Conservation (phyloP, 37 sponge, comb jelly and placozoan genomes). For the Axinella damicornis region DNA sequence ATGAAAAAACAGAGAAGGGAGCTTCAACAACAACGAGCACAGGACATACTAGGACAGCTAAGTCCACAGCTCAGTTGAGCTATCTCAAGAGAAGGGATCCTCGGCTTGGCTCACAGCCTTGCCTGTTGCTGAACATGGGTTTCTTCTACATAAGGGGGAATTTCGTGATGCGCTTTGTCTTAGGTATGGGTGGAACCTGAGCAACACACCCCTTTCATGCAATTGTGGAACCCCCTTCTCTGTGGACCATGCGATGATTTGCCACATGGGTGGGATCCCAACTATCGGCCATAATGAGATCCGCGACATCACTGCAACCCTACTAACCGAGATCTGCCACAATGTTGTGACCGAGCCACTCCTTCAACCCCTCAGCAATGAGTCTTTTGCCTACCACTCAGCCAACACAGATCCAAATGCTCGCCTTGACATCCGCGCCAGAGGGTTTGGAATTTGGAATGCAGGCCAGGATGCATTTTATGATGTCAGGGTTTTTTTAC, state of each 20-base stretch:
- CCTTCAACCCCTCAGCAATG: constrained; percentile 29
- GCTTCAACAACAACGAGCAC: not conserved
- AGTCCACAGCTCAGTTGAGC: not conserved
- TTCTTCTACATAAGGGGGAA: constrained; percentile 26
- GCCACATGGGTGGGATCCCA: constrained; percentile 13
- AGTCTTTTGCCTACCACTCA: not conserved
- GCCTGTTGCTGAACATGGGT: constrained; percentile 24
- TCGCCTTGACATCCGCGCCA: constrained; percentile 21
- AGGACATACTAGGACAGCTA: not conserved
- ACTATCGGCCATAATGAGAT: constrained; percentile 34
- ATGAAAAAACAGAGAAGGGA: not conserved
- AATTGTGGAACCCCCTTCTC: constrained; percentile 24
- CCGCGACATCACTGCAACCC: not conserved
- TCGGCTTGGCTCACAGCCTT: constrained; percentile 22
- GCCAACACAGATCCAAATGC: constrained; percentile 26
- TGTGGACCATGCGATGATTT: constrained; percentile 23
- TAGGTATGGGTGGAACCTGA: constrained; percentile 14
- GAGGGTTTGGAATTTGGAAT: constrained; percentile 19
- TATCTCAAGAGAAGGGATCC: constrained; percentile 1
- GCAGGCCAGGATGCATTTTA: constrained; percentile 19
- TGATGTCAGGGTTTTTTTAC: constrained; percentile 15
- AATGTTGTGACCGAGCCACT: constrained; percentile 26
- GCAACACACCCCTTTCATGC: not conserved
- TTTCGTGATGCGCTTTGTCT: constrained; percentile 36
- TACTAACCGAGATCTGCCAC: constrained; percentile 21